Evolutionary conservation across 92 coral and sea anemone species (phyloP).

Genomic region (Epizoanthus rinbou): DNA sequence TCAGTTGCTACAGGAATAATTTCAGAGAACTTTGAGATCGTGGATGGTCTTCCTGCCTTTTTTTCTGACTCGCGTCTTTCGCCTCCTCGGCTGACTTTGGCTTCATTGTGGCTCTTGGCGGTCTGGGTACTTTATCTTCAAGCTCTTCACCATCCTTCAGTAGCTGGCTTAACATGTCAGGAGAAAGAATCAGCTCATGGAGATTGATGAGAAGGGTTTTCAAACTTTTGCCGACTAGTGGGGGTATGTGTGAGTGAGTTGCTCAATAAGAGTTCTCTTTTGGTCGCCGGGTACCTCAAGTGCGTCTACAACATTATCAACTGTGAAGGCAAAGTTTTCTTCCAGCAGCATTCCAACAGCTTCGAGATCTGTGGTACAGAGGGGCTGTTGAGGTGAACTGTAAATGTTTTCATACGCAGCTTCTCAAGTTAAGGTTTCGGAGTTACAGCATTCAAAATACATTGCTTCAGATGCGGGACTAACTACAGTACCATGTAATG

Average conservation of each 20-base stretch:
- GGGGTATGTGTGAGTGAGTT: background rate
- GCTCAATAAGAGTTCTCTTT: too few relatives aligned
- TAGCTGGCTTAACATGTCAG: constrained; percentile 17
- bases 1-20: constrained; percentile 27
- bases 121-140: too few relatives aligned
- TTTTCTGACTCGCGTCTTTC: background rate
- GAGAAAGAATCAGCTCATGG: constrained; percentile 18
- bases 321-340: constrained; percentile 10
- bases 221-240: background rate
- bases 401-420: background rate
- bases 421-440: too few relatives aligned
- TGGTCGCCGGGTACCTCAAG: background rate
- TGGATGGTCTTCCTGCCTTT: constrained; percentile 32
- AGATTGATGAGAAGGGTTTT: constrained; percentile 17
- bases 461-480: background rate
- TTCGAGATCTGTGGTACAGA: background rate
- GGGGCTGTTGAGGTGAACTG: background rate
- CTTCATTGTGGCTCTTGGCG: too few relatives aligned
- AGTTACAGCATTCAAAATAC: background rate
- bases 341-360: background rate
- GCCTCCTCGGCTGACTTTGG: background rate
- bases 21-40: constrained; percentile 21
- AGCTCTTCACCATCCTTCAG: background rate
- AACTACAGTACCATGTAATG: background rate
- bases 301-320: background rate